Conservation (phyloP, 1,140 invertebrate genomes). For the Pentalonia nigronervosa region DNA sequence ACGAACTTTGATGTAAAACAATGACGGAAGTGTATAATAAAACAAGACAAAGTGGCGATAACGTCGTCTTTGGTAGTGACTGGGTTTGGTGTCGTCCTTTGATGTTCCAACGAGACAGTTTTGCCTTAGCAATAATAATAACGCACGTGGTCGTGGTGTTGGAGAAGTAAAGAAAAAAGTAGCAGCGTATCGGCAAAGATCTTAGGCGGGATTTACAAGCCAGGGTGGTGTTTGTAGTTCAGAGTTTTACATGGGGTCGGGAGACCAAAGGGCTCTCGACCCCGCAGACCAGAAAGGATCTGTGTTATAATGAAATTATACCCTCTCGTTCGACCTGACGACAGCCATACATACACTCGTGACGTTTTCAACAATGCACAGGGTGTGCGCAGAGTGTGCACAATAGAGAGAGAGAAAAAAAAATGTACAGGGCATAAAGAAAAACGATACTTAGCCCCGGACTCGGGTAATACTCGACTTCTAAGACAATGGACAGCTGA, state of each 20-base stretch:
- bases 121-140: background rate
- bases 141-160: background rate
- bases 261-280: conserved; percentile 43
- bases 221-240: background rate
- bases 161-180: background rate
- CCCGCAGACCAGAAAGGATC: background rate
- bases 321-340: conserved; percentile 6
- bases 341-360: conserved; percentile 17
- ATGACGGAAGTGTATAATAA: background rate
- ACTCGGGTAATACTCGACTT: conserved; percentile 29
- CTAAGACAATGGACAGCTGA: conserved; percentile 46
- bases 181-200: background rate
- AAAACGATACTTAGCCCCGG: conserved; percentile 38
- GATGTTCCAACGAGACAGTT: background rate
- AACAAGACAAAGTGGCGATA: background rate
- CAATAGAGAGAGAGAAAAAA: background rate
- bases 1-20: background rate
- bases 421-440: background rate
- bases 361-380: conserved; percentile 52
- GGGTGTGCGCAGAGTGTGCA: background rate
- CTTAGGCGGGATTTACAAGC: background rate
- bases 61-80: too few relatives aligned
- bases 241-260: background rate
- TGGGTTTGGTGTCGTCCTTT: background rate
- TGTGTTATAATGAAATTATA: conserved; percentile 39